Percentiles rank a stretch among this genome's conserved stretches.
Conservation (phyloP, 2,888 invertebrate genomes). For the Folsomia candida region DNA sequence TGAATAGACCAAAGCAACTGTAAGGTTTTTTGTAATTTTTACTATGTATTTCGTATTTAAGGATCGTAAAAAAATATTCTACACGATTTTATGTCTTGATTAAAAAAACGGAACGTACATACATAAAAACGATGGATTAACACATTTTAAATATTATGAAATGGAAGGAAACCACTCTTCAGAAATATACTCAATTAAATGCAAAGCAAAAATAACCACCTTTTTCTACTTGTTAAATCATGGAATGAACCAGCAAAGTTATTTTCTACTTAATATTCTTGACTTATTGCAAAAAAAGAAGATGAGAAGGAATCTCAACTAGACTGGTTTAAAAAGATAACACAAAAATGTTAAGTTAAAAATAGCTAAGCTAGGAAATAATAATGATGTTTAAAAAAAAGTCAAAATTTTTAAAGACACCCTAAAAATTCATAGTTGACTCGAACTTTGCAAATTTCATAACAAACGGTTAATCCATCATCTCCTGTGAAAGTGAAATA, state of each 20-base stretch:
- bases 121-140: too few species aligned
- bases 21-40: neutral
- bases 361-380: neutral
- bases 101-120: too few species aligned
- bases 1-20: constrained; percentile 8
- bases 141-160: too few species aligned
- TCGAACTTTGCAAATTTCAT: neutral
- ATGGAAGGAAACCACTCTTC: neutral
- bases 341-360: neutral
- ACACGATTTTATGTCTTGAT: too few species aligned
- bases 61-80: too few species aligned
- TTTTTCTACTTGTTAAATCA: neutral
- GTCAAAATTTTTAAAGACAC: too few species aligned
- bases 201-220: neutral
- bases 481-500: too few species aligned
- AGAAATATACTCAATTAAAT: neutral
- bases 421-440: neutral
- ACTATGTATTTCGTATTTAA: neutral
- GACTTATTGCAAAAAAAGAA: too few species aligned
- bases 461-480: too few species aligned
- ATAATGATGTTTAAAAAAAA: neutral
- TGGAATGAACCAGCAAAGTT: neutral
- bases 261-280: neutral
- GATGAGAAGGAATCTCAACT: neutral
- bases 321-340: neutral